These are phyloP conservation scores for Lamellibrachia luymesi DNA, from an alignment of 1,140 invertebrate species.

Conservation along the genomic window DNA sequence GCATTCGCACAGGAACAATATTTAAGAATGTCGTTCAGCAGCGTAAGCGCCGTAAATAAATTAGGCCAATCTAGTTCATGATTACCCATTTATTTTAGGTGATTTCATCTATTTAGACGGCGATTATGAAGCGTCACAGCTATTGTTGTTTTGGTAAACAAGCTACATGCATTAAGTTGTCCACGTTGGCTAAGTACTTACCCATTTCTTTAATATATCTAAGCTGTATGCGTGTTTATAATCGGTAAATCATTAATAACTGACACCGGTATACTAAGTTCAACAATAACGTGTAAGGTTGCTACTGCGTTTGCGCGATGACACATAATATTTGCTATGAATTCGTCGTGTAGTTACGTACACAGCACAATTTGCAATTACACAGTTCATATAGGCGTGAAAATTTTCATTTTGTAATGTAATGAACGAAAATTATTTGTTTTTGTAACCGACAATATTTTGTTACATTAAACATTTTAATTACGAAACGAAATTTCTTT, in stretches of 20 bases:
- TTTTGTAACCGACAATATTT: not conserved
- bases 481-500: not conserved
- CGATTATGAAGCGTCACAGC: not conserved
- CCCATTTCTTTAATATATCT: not conserved
- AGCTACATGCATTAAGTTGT: not conserved
- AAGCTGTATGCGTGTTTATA: constrained; percentile 6
- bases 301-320: not conserved
- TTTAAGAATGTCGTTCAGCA: too few relatives aligned
- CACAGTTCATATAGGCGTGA: not conserved
- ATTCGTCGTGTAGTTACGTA: not conserved
- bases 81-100: too few relatives aligned
- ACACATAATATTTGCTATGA: not conserved
- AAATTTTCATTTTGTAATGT: not conserved
- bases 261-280: not conserved
- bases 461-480: not conserved
- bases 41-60: too few relatives aligned
- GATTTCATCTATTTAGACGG: not conserved
- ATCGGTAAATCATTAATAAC: not conserved
- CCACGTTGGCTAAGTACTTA: not conserved
- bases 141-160: not conserved
- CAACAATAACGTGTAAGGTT: not conserved
- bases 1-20: too few relatives aligned
- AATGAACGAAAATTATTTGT: not conserved
- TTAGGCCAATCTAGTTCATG: too few relatives aligned
- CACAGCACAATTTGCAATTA: not conserved